Conservation (phyloP, 2,888 invertebrate genomes). For the Lasioglossum morio region DNA sequence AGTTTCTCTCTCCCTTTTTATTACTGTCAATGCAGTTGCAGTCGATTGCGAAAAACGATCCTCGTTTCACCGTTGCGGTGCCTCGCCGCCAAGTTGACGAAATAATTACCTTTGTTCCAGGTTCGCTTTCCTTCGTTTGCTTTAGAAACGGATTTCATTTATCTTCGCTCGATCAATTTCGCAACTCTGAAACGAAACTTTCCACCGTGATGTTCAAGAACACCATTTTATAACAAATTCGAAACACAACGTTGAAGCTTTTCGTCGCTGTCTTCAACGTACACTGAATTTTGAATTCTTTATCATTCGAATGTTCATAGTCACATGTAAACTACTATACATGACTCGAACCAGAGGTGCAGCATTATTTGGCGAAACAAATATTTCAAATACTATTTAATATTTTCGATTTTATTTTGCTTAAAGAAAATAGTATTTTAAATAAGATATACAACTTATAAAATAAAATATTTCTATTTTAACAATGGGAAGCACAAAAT, state of each 20-base stretch:
- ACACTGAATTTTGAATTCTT: too few relatives aligned
- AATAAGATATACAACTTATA: too few relatives aligned
- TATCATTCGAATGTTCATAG: too few relatives aligned
- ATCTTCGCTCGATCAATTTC: neutral
- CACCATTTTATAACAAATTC: neutral
- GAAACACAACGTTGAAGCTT: neutral
- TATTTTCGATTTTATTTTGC: too few relatives aligned
- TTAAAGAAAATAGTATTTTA: too few relatives aligned
- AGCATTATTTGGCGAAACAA: too few relatives aligned
- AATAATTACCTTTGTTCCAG: neutral
- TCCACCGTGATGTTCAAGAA: neutral
- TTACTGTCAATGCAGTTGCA: constrained; percentile 18
- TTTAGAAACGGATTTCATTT: neutral
- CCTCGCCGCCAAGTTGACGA: neutral
- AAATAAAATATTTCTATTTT: too few relatives aligned
- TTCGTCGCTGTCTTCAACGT: too few relatives aligned
- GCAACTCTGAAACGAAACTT: neutral
- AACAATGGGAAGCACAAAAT: too few relatives aligned
- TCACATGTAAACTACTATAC: too few relatives aligned
- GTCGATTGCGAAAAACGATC: constrained; percentile 12
- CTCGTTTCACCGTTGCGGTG: neutral
- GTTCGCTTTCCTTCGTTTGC: constrained; percentile 3
- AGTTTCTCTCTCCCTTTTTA: neutral
- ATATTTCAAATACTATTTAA: too few relatives aligned
- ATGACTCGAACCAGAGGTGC: too few relatives aligned